These are phyloP conservation scores for Raja brachyura DNA, from an alignment of 2,113 vertebrate genomes.

Conservation along the genomic window DNA sequence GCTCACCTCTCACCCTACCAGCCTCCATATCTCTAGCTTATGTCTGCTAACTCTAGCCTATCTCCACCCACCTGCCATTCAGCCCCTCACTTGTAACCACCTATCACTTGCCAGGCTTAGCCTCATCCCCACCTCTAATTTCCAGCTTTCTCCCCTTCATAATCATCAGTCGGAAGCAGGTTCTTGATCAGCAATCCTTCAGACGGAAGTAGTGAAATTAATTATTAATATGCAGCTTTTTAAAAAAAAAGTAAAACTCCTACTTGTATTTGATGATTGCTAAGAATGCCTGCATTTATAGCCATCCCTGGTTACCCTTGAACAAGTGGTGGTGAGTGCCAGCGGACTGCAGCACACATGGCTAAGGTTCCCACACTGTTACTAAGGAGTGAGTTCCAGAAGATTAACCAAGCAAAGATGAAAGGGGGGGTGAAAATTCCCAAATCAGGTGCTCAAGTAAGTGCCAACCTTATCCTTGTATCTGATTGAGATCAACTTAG, in stretches of 20 bases:
- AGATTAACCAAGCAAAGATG: neutral
- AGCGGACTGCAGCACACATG: neutral
- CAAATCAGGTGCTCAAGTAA: neutral
- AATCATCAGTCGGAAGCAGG: no score
- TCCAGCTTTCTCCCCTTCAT: no score
- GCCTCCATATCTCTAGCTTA: no score
- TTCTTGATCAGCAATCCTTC: neutral
- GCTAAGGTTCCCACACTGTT: neutral
- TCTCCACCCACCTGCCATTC: no score
- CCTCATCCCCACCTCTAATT: no score
- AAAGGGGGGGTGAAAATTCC: neutral
- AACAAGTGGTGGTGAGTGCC: no score
- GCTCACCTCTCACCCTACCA: no score
- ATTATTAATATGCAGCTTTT: neutral
- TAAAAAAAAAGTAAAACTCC: neutral
- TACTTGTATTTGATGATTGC: neutral
- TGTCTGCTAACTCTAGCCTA: no score
- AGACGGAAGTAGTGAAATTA: neutral
- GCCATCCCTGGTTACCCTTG: neutral
- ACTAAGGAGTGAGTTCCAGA: neutral
- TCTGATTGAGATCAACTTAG: neutral
- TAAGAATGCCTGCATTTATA: neutral
- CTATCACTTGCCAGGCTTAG: no score
- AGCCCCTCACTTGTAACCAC: no score
- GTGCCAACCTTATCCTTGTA: neutral